Conservation (phyloP, 2,113 vertebrate species). For the Isurus oxyrinchus region DNA sequence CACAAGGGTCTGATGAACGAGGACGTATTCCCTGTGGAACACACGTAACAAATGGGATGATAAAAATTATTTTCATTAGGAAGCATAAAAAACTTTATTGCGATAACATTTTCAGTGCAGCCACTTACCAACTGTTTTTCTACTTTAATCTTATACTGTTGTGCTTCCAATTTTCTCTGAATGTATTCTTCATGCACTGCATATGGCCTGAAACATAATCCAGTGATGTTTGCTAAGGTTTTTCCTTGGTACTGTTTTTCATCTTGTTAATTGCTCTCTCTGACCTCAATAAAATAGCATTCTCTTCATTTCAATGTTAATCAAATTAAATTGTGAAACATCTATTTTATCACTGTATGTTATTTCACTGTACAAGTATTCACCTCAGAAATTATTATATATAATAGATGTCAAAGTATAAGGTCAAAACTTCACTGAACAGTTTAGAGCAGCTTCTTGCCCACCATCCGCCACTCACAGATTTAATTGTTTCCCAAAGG, state of each 20-base stretch:
- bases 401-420: not conserved
- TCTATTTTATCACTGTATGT: not conserved
- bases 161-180: conserved; percentile 73
- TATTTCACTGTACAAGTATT: not conserved
- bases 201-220: conserved; percentile 53
- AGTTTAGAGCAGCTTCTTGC: not conserved
- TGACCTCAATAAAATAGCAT: not conserved
- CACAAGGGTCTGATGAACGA: conserved; percentile 62
- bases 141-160: conserved; percentile 78
- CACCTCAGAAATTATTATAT: not conserved
- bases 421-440: not conserved
- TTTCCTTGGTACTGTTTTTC: not conserved
- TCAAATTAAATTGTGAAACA: not conserved
- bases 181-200: conserved; percentile 66
- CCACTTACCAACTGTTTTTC: conserved; percentile 79
- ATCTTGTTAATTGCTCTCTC: not conserved
- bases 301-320: not conserved
- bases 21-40: conserved; percentile 71
- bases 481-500: not conserved
- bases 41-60: not conserved
- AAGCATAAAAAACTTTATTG: not conserved
- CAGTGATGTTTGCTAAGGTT: not conserved
- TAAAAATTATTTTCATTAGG: not conserved
- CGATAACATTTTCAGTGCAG: not conserved
- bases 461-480: not conserved